Evolutionary conservation across 2,888 invertebrate genomes (phyloP), one percentile per base, ranked within the genome.

Genomic region (Morpho achilles): DNA sequence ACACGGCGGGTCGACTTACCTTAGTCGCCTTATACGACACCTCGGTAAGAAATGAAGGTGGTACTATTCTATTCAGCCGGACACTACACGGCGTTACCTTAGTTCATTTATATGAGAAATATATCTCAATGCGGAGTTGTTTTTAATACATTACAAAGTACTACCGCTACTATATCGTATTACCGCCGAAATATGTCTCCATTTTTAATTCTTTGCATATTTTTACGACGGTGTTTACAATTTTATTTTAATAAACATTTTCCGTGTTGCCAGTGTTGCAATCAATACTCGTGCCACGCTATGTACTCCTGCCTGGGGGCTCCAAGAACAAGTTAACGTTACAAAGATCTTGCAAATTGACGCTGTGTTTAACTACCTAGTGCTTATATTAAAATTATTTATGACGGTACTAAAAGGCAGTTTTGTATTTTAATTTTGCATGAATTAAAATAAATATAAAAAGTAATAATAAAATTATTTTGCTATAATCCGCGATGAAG

Each of bases 301-400:
- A 60, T 55, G 42, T 59, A 56, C 51, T 51, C 46, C 56, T 58
- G 63, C 65, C 65, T 60, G 49, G 56, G 54, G 65, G 63, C 60
- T 46, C 22, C 51, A 53, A 57, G 53, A 63, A 61, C 63, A 60
- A 65, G 63, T 60, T 65, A 65, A 65, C 63, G 58, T 46, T 63
- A 58, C 59, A 56, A 58, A 62, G 57, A 61, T 62, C 60, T 60
- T 56, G 56, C 60, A 64, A 62, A 59, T 61, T 63, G 65, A 63
- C 65, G 63, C 59, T 59, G 61, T 61, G 56, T 63, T 63, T 61
- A 63, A 63, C 63, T 63, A 61, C 61, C 56, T 61, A 61, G 57
- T 54, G 63, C 63, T 63, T 63, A 55, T 61, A 63, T 63, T 63
- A 63, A 63, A 61, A 63, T 63, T 59, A 63, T 63, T 63, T 61